Conservation (phyloP, 2,113 vertebrate genomes). For the Empidonax alnorum region DNA sequence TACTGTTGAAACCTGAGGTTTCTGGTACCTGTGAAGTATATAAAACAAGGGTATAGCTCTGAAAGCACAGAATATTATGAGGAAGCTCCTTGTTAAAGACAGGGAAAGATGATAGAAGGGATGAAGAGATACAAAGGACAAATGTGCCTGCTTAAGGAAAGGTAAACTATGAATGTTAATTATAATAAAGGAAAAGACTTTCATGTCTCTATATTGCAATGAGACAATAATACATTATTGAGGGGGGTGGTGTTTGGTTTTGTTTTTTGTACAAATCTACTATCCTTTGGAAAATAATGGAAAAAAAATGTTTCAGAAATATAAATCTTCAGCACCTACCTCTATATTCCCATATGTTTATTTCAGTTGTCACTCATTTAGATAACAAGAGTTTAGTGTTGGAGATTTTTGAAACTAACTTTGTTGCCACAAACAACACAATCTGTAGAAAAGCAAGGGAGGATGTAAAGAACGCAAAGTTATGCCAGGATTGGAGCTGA, state of each 20-base stretch:
- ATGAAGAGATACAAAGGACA: background rate
- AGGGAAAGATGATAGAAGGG: background rate
- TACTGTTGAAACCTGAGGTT: background rate
- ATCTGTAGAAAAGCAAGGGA: background rate
- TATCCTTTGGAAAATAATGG: background rate
- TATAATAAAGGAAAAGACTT: background rate
- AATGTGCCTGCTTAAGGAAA: background rate
- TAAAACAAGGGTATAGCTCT: background rate
- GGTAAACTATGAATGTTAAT: background rate
- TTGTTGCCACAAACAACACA: background rate
- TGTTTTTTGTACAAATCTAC: background rate
- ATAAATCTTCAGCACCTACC: background rate
- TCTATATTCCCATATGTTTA: background rate
- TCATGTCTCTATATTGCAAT: background rate
- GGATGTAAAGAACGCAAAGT: background rate
- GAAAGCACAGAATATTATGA: background rate
- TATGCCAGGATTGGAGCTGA: background rate
- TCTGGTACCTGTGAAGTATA: background rate
- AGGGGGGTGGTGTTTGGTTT: background rate
- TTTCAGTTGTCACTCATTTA: background rate
- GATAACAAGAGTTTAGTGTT: background rate
- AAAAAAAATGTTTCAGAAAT: background rate
- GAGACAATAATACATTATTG: background rate
- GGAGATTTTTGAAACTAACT: background rate
- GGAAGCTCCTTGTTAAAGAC: background rate